Evolutionary conservation across 2,113 vertebrate genomes (phyloP), one percentile per base, ranked within the genome.

Genomic region (Apodemus sylvaticus): DNA sequence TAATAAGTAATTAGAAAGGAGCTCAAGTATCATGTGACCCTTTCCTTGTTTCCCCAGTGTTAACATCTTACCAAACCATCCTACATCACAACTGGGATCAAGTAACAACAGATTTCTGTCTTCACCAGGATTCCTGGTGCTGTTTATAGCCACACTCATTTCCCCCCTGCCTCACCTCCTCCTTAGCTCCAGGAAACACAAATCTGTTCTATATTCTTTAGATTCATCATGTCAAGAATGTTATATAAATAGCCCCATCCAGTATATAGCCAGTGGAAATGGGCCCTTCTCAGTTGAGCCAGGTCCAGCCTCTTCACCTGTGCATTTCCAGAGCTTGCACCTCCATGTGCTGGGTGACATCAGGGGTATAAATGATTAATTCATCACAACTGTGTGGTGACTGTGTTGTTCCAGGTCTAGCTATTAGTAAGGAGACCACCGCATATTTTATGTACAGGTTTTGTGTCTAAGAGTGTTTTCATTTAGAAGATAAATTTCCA

Each of bases 381-480:
- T 7, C 83, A 64, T 87, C 39, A 89, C 39, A 36, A 64, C 3
- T 48, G 24, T 76, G 71, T 55, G 71, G 60, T 76, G 85, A 70
- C 58, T 64, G 31, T 16, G 13, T 36, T 48, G 17, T 83, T 89
- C 64, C 51, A 93, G 17, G 64, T 93, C 82, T 42, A 55, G 64
- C 48, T 86, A 24, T 95, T 87, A 55, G 20, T 55, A 86, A 73
- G 42, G 82, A 81, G 94, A 39, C 7, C n/a, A 62, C n/a, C 19
- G 29, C 7, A 45, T 7, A 42, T 93, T 87, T 70, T 22, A 6
- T 92, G 62, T 55, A 26, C 31, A 88, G 36, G 11, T 48, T 86
- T 96, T 85, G 17, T n/a, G 7, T 19, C n/a, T 79, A 68, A 88
- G 62, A 34, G 68, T 68, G 36, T 88, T 97, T 97, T 94, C 58